Percentiles rank a stretch among this genome's conserved stretches.
phyloP scores from a whole-genome alignment of 2,113 vertebrate genomes.

The Bufo bufo region DNA sequence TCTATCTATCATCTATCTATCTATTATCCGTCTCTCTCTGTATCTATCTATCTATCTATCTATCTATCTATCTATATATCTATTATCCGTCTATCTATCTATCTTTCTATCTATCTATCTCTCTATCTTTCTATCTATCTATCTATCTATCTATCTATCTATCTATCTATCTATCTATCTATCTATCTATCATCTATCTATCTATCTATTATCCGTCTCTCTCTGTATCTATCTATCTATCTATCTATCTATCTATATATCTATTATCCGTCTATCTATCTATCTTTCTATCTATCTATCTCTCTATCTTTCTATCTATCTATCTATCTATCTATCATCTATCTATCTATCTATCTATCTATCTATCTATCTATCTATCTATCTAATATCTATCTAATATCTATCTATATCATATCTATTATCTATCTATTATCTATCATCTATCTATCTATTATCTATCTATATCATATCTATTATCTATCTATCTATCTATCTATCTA shows the following conservation, averaged over 20 bases:
- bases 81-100: neutral
- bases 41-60: neutral
- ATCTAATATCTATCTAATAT: neutral
- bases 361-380: conserved; percentile 1
- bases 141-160: neutral
- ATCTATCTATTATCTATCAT: no score
- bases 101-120: neutral
- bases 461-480: no score
- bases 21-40: neutral
- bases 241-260: conserved; percentile 11
- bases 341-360: conserved; percentile 8
- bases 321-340: neutral
- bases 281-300: conserved; percentile 2
- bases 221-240: neutral
- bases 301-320: neutral
- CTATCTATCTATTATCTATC: no score
- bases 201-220: neutral
- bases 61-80: conserved; percentile 16
- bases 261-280: neutral
- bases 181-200: neutral
- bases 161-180: conserved; percentile 8
- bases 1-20: neutral
- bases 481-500: no score
- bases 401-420: neutral
- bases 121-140: neutral